Conservation (phyloP, 2,113 vertebrate genomes). For the Terrapene triunguis region DNA sequence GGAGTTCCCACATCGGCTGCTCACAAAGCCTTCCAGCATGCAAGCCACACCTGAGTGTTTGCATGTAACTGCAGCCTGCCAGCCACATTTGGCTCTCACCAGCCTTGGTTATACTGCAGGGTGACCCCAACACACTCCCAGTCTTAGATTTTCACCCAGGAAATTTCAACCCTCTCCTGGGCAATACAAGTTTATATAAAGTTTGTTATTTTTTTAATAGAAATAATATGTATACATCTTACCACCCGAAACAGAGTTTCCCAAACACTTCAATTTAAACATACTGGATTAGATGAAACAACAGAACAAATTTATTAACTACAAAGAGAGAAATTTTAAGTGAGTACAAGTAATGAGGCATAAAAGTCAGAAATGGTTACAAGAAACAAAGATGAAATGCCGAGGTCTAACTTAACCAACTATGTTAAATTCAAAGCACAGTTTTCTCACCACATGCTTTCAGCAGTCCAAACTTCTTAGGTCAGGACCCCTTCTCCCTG, state of each 20-base stretch:
- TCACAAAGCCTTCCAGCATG: too few relatives aligned
- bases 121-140: neutral
- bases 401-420: too few relatives aligned
- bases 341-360: neutral
- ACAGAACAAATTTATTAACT: neutral
- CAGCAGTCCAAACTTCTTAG: too few relatives aligned
- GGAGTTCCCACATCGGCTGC: neutral
- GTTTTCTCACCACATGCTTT: too few relatives aligned
- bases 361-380: neutral
- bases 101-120: neutral
- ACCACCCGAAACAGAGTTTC: neutral
- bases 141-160: neutral
- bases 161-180: neutral
- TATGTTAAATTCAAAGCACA: too few relatives aligned
- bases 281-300: neutral
- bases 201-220: neutral
- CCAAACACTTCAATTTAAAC: neutral
- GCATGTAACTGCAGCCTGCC: neutral
- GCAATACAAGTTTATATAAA: neutral
- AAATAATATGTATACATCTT: neutral
- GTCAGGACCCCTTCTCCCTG: too few relatives aligned
- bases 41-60: neutral
- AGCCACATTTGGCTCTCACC: neutral
- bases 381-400: too few relatives aligned
- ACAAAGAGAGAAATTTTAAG: neutral